Evolutionary conservation across 2,888 invertebrate genomes (phyloP), one percentile per base, ranked within the genome.

Genomic region (Corbicula japonica): DNA sequence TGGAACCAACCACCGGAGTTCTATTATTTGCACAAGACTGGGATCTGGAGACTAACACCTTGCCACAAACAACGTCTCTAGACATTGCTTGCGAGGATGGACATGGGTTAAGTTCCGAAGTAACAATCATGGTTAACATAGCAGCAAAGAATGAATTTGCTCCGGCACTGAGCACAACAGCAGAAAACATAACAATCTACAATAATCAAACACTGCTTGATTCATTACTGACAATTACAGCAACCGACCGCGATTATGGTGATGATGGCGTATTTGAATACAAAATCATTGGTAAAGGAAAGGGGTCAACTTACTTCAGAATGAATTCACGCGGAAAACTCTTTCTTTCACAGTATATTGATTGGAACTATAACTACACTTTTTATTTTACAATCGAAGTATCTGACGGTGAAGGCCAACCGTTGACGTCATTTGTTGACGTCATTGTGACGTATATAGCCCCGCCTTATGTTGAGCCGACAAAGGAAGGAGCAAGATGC

Each of bases 21-120:
- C 63, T 78, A 0, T 48, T 69, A 5, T 68, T 44, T 21, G 62
- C 69, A 15, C 63, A 52, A 44, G 35, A 78, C 46, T 78, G 77
- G 77, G 77, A 78, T 38, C 56, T 69, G 21, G 77, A 78, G 44
- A 54, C 41, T 56, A 56, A 23, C 2, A 32, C 44, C 2, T 30
- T 30, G 54, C 48, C 77, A 26, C 23, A 38, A 5, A 30, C 56
- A 6, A 73, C 77, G 3, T 26, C 32, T 8, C 26, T 78, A 23
- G 60, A 38, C 34, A 18, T 78, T 6, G 69, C 77, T 8, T 78
- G 77, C 44, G 56, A 46, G n/a, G 77, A 78, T 28, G 73, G 62
- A 0, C 65, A 44, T n/a, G 73, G 73, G 0, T 58, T 78, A 0
- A 32, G 41, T 38, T 56, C 56, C 54, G 6, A 61, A 0, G 62